Conservation (phyloP, 1,140 invertebrate genomes). For the Drosophila obscura region DNA sequence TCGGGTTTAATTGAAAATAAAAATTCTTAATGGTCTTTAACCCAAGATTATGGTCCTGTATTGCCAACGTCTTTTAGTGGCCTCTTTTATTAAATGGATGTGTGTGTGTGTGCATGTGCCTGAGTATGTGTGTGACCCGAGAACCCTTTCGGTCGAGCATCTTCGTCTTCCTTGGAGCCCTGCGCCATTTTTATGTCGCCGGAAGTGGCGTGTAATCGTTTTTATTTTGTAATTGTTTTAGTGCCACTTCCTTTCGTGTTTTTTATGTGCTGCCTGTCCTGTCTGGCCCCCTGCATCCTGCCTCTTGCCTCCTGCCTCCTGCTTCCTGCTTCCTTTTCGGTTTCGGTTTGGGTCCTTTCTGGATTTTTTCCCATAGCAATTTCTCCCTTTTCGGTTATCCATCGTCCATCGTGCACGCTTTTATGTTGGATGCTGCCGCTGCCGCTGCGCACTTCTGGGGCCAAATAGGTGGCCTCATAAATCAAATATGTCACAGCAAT, state of each 20-base stretch:
- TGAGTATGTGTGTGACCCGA: constrained; percentile 15
- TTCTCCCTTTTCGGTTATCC: constrained; percentile 52
- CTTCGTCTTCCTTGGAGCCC: constrained; percentile 40
- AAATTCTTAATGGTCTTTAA: constrained; percentile 83
- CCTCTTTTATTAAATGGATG: constrained; percentile 74
- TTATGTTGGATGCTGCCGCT: constrained; percentile 32
- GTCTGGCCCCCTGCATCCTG: background rate
- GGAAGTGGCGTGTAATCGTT: constrained; percentile 82
- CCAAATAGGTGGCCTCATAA: constrained; percentile 82
- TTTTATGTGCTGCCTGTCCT: constrained; percentile 69
- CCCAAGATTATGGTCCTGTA: constrained; percentile 80
- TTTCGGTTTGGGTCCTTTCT: constrained; percentile 44
- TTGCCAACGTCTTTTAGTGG: constrained; percentile 78
- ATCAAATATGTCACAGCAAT: constrained; percentile 83
- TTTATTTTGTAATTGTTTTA: constrained; percentile 83
- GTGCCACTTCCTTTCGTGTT: constrained; percentile 81
- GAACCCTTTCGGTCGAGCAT: constrained; percentile 61
- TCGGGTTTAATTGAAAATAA: constrained; percentile 83
- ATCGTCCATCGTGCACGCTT: constrained; percentile 43
- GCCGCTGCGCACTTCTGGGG: constrained; percentile 65
- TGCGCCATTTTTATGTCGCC: constrained; percentile 79
- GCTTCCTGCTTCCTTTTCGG: constrained; percentile 27
- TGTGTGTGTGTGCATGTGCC: constrained; percentile 23
- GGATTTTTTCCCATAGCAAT: constrained; percentile 30
- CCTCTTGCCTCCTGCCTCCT: constrained; percentile 21